Evolutionary conservation across 2,888 invertebrate genomes (phyloP).

Genomic region (Drosophila ezoana): DNA sequence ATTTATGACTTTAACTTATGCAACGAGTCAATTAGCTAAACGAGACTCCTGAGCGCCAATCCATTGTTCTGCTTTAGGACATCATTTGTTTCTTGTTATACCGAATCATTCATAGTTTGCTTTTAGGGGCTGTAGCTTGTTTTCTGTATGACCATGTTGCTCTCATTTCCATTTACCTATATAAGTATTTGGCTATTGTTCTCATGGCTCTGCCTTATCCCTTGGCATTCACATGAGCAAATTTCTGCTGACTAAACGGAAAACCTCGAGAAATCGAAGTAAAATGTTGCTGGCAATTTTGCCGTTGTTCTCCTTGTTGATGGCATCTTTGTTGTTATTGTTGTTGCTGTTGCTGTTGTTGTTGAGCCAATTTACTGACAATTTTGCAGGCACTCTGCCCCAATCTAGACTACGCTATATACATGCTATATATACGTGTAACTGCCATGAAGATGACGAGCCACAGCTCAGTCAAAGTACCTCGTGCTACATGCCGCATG

Average conservation of each 20-base stretch:
- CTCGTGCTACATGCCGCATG: conserved; percentile 13
- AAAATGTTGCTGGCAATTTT: conserved; percentile 72
- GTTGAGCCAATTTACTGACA: conserved; percentile 80
- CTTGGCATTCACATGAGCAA: conserved; percentile 60
- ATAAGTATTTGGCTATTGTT: conserved; percentile 44
- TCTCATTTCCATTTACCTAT: conserved; percentile 5
- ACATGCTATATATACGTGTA: conserved; percentile 49
- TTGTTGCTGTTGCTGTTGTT: conserved; percentile 63
- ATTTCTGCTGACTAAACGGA: conserved; percentile 78
- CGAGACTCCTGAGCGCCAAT: too few species aligned
- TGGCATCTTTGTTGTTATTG: conserved; percentile 70
- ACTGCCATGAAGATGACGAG: conserved; percentile 68
- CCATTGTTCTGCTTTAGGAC: background rate
- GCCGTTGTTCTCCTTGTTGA: conserved; percentile 48
- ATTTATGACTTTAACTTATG: background rate
- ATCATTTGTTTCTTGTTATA: background rate
- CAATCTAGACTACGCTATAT: conserved; percentile 60
- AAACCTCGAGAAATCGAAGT: conserved; percentile 75
- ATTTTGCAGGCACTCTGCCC: conserved; percentile 68
- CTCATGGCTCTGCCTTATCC: conserved; percentile 47
- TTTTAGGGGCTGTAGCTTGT: conserved; percentile 16
- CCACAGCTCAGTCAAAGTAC: conserved; percentile 41
- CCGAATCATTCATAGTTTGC: conserved; percentile 8
- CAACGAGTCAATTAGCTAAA: background rate
- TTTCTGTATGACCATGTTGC: background rate